phyloP scores from a whole-genome alignment of 2,113 vertebrate genomes.

The western clawed frog (Xenopus tropicalis) region DNA sequence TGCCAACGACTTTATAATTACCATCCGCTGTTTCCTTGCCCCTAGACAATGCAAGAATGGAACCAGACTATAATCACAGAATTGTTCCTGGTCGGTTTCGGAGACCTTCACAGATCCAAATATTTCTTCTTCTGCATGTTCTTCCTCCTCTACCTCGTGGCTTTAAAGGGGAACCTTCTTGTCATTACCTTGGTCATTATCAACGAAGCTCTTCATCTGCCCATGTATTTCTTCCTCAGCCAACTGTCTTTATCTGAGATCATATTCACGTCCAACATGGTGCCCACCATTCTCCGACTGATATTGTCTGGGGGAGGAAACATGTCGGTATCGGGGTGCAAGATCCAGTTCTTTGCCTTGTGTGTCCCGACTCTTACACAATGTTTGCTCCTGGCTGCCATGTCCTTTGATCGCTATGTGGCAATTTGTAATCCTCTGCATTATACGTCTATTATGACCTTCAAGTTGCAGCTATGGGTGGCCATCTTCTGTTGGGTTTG shows the following conservation, averaged over 20 bases:
- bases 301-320: background rate
- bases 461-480: background rate
- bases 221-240: conserved; percentile 37
- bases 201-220: conserved; percentile 13
- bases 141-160: too few species aligned
- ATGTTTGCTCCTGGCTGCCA: conserved; percentile 15
- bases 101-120: too few species aligned
- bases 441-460: conserved; percentile 7
- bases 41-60: too few species aligned
- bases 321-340: background rate
- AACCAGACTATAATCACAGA: too few species aligned
- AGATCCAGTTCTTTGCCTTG: conserved; percentile 1
- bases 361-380: conserved; percentile 1
- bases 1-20: too few species aligned
- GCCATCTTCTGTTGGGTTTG: conserved; percentile 2
- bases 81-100: too few species aligned
- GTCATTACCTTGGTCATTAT: conserved; percentile 16
- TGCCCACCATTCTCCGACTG: conserved; percentile 19
- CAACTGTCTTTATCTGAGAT: conserved; percentile 29
- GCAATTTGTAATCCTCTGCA: conserved; percentile 31
- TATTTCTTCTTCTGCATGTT: too few species aligned
- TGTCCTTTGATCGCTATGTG: conserved; percentile 21
- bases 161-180: background rate
- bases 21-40: too few species aligned
- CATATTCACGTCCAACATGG: conserved; percentile 20